Percentiles rank a stretch among this genome's conserved stretches.
Evolutionary conservation across 2,113 vertebrate species (phyloP).

Genomic region (Macquaria ambigua): DNA sequence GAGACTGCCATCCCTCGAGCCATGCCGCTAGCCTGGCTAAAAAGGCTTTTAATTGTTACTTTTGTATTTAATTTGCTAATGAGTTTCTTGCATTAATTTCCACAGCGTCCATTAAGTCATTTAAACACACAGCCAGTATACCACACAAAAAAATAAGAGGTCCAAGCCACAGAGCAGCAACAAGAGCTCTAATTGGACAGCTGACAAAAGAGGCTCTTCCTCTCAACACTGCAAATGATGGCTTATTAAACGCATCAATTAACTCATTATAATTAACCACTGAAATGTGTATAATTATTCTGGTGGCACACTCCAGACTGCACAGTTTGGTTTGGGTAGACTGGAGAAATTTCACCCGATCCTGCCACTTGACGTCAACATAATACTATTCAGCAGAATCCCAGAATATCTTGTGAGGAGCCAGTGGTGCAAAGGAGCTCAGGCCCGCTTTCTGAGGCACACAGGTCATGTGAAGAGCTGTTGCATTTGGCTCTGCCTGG

Average conservation of each 20-base stretch:
- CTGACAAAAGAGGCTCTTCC: constrained; percentile 42
- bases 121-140: not conserved
- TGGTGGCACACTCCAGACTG: constrained; percentile 42
- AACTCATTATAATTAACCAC: constrained; percentile 51
- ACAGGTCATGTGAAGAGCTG: constrained; percentile 69
- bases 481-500: constrained; percentile 47
- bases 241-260: constrained; percentile 59
- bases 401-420: constrained; percentile 49
- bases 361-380: constrained; percentile 49
- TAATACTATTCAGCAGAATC: constrained; percentile 51
- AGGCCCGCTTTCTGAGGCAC: constrained; percentile 27
- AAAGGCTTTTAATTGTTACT: not conserved
- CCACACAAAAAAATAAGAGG: not conserved
- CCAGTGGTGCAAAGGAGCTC: constrained; percentile 21
- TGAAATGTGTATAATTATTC: constrained; percentile 52
- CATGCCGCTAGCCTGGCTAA: not conserved
- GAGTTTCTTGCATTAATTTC: not conserved
- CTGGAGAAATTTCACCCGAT: not conserved
- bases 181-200: constrained; percentile 34
- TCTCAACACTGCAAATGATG: constrained; percentile 34
- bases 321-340: constrained; percentile 5
- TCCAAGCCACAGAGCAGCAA: constrained; percentile 28
- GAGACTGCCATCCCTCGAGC: too few relatives aligned
- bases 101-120: not conserved
- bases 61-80: constrained; percentile 1